A percentile compares a stretch with the other conserved stretches of the same genome.
Evolutionary conservation across 2,888 invertebrate species (phyloP).

Genomic region (Halictus quadricinctus): DNA sequence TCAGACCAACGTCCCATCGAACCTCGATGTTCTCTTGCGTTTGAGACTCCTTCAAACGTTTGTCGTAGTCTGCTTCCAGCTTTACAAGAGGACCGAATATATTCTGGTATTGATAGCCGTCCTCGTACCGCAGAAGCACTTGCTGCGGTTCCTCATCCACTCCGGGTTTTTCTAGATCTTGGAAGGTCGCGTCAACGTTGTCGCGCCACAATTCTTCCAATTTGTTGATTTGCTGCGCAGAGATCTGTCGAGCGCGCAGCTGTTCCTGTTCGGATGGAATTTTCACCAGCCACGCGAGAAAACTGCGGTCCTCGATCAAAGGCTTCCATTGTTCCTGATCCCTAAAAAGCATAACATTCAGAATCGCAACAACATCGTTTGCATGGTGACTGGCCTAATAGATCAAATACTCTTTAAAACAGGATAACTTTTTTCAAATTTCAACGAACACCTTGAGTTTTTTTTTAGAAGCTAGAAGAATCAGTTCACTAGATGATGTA

Average conservation of each 20-base stretch:
- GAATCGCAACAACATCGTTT: not conserved
- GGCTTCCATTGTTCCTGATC: conserved; percentile 99
- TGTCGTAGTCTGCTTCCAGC: conserved; percentile 99
- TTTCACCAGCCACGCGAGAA: conserved; percentile 98
- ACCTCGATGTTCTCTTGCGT: conserved; percentile 99
- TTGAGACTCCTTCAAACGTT: conserved; percentile 98
- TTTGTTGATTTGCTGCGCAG: conserved; percentile 98
- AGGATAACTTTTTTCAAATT: conserved; percentile 2
- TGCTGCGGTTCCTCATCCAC: conserved; percentile 99
- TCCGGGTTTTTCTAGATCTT: conserved; percentile 98
- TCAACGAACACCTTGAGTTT: not conserved
- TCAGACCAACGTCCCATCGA: conserved; percentile 99
- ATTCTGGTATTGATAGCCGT: conserved; percentile 99
- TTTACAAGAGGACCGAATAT: conserved; percentile 98
- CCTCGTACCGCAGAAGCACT: conserved; percentile 91
- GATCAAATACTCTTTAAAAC: not conserved
- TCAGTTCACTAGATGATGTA: not conserved
- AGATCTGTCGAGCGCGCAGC: conserved; percentile 96
- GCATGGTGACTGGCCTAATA: not conserved
- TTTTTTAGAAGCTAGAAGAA: conserved; percentile 5
- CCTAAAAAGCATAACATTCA: conserved; percentile 80
- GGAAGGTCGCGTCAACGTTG: conserved; percentile 98
- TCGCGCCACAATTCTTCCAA: conserved; percentile 99
- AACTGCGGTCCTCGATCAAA: conserved; percentile 97
- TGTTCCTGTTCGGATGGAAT: conserved; percentile 99